Evolutionary conservation across 92 coral and sea anemone genomes (phyloP), one percentile per base, ranked within the genome.

Genomic region (Palythoa heliodiscus): DNA sequence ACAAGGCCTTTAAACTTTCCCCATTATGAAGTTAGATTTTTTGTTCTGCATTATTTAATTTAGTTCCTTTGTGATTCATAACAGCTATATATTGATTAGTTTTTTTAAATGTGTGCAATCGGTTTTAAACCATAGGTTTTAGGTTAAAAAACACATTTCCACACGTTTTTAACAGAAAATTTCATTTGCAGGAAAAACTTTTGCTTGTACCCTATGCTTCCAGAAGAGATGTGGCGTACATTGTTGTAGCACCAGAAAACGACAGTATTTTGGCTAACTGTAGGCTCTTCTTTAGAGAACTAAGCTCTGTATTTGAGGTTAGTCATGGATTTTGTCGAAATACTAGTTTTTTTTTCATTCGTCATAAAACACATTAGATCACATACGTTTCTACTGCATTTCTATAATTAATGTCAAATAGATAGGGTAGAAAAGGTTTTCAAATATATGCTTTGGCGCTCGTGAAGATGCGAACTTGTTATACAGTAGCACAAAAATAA

Each of bases 261-360:
- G 99, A 97, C n/a, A 77, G 89, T 20, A 92, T 93, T 71, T 78
- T 91, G 66, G 91, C 89, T 55, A 97, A 92, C 75, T 93, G 93
- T 40, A 95, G 88, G 81, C 80, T 90, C 85, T 97, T 95, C 92
- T 97, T 97, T 83, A 93, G 90, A 80, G 99, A 97, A 85, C 95
- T 97, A 55, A 97, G 99, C 85, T 92, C 99, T n/a, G 86, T 92
- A 40, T 97, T 95, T 54, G 99, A 97, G 97, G 99, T 94, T 54
- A 83, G 89, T 60, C 60, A 66, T 11, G 12, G 20, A 3, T 10
- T 22, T 17, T 53, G 67, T 78, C 7, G 53, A 29, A n/a, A 16
- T 17, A 25, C 1, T 54, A 29, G 14, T 7, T 60, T 60, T 63
- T 63, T n/a, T 63, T 17, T 8, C 20, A 6, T 17, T 60, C 16